Evolutionary conservation across 2,797 vertebrate genomes (phyloP), one percentile per base, ranked within the genome.

Genomic region (Sparidentex hasta): DNA sequence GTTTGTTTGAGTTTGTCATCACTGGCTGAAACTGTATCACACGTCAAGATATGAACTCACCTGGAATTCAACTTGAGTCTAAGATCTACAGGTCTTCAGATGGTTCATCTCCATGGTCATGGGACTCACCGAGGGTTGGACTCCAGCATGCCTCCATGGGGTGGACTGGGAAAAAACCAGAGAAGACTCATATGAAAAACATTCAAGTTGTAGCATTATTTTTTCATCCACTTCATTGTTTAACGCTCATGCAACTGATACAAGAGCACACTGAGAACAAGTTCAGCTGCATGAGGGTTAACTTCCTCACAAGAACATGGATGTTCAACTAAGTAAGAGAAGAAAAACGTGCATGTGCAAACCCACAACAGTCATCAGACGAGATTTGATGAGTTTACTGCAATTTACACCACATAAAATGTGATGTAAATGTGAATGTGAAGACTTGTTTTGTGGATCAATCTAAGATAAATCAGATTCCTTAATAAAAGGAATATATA

Each of bases 1-100:
- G 66, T 74, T 58, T 58, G 46, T 73, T 72, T 63, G 29, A 27
- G 21, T 72, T 69, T 71, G 54, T 85, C 87, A 77, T 87, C 65
- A 69, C 54, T 3, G 66, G 66, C 66, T 56, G 41, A 14, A 68
- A 56, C 2, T 0, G 11, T 9, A 5, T 16, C 6, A 8, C 11
- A 5, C 11, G 11, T 1, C 2, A 5, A 47, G 5, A 3, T 12
- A 5, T n/a, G 11, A 56, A 80, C 73, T 56, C 43, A 76, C 71
- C 29, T 33, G 29, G 29, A 33, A 33, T 33, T 33, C 29, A 3
- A 33, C 29, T 33, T 33, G 29, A 33, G 6, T 33, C 29, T 7
- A 5, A 33, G 29, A 33, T 5, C 29, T 33, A 5, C 29, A 1
- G 29, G 29, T 33, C 13, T 58, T 12, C 21, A 14, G 21, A 14